Conservation (phyloP, 2,797 vertebrate species). For the Trachops cirrhosus region DNA sequence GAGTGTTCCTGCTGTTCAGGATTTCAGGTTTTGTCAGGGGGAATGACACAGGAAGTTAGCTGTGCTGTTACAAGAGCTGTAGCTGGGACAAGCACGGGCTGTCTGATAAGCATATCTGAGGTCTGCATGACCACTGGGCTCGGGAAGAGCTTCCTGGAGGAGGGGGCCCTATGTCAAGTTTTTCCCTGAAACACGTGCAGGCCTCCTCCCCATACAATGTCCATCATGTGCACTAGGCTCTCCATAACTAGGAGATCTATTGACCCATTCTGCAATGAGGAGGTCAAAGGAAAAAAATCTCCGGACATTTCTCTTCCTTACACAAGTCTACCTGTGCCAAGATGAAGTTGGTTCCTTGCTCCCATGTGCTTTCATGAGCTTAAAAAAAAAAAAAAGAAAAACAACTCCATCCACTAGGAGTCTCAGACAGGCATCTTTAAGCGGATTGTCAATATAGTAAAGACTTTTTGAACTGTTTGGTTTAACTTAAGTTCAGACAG, state of each 20-base stretch:
- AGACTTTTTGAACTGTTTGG: constrained; percentile 40
- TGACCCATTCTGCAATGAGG: neutral
- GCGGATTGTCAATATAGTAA: constrained; percentile 25
- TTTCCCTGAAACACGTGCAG: neutral
- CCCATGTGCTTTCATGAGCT: neutral
- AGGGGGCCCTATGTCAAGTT: neutral
- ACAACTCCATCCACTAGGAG: neutral
- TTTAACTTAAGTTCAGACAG: constrained; percentile 28
- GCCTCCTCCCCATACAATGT: neutral
- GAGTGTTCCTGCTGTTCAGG: too few species aligned
- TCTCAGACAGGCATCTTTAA: constrained; percentile 15
- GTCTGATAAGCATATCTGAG: neutral
- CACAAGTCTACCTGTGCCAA: neutral
- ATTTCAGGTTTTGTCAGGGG: neutral
- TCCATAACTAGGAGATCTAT: neutral
- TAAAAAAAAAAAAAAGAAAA: neutral
- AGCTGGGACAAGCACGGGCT: neutral
- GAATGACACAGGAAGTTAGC: neutral
- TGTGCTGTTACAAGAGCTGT: neutral
- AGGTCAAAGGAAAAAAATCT: neutral
- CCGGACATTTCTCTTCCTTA: neutral
- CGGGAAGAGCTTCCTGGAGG: neutral
- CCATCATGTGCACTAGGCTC: neutral
- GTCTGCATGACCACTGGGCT: neutral
- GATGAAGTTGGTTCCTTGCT: neutral